phyloP scores from a whole-genome alignment of 2,797 vertebrate genomes.

The Parauchenoglanis punctatus region DNA sequence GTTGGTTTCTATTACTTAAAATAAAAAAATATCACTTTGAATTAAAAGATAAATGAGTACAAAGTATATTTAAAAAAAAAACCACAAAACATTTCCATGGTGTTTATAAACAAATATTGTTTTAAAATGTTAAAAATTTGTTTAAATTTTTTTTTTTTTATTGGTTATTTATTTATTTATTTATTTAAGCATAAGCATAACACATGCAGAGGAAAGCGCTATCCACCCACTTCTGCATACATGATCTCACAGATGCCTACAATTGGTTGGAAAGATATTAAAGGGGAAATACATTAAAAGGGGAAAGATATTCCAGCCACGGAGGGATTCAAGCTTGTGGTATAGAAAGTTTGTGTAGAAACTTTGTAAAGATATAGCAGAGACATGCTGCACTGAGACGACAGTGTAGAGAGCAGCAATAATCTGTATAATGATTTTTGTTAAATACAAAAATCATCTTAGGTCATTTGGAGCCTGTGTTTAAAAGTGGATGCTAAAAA shows the following conservation, averaged over 20 bases:
- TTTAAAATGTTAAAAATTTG: too few relatives aligned
- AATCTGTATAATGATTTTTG: background rate
- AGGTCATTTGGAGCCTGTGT: background rate
- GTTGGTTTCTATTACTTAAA: background rate
- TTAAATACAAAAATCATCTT: background rate
- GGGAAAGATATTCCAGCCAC: background rate
- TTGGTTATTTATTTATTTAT: background rate
- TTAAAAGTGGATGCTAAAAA: background rate
- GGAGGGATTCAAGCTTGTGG: background rate
- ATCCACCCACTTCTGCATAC: background rate
- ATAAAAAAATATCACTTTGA: background rate
- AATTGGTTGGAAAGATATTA: too few relatives aligned
- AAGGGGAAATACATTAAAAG: too few relatives aligned
- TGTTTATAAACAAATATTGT: background rate
- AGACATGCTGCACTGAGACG: background rate
- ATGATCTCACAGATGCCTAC: background rate
- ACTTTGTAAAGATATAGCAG: background rate
- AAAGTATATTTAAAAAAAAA: background rate
- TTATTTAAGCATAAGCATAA: background rate
- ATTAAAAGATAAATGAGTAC: background rate
- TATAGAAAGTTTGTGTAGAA: background rate
- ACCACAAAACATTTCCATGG: background rate
- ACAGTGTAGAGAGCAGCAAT: background rate
- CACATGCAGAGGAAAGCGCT: background rate
- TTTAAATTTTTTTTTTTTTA: background rate